Evolutionary conservation across 64 coral and sea anemone species (phyloP).

Genomic region (Stichodactyla mertensii): DNA sequence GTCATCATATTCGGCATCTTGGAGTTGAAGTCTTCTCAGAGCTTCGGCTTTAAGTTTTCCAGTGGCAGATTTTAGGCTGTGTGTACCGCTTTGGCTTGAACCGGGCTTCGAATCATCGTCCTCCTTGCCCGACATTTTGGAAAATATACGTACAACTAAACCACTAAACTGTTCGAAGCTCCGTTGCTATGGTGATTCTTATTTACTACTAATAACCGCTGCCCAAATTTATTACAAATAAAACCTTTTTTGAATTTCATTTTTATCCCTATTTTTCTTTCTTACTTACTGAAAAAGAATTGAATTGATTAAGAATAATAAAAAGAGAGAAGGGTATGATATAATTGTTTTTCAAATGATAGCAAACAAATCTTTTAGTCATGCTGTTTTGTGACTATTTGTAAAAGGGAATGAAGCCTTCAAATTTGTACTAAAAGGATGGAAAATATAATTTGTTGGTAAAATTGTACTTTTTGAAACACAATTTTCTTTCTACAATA

Average conservation of each 20-base stretch:
- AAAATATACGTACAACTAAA: not conserved
- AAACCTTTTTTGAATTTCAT: not conserved
- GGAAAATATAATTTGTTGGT: too few species aligned
- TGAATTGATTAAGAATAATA: too few species aligned
- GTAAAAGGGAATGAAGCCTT: too few species aligned
- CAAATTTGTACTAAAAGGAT: too few species aligned
- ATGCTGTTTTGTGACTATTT: not conserved
- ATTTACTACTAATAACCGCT: slow-evolving; percentile 29
- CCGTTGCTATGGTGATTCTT: slow-evolving; percentile 60
- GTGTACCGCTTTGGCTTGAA: slow-evolving; percentile 34
- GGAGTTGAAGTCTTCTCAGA: slow-evolving; percentile 61
- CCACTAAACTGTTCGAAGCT: slow-evolving; percentile 33
- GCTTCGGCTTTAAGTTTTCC: slow-evolving; percentile 82
- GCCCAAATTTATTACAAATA: not conserved
- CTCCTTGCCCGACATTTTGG: slow-evolving; percentile 88
- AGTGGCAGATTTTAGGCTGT: slow-evolving; percentile 59
- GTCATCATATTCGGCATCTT: slow-evolving; percentile 61
- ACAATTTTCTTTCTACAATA: too few species aligned
- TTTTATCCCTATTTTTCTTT: not conserved
- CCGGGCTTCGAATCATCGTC: slow-evolving; percentile 37
- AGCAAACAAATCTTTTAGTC: not conserved
- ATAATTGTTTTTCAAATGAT: not conserved
- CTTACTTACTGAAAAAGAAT: too few species aligned
- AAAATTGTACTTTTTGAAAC: too few species aligned
- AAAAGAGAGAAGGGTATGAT: too few species aligned